These are phyloP conservation scores for Trisateles emortualis DNA, from an alignment of 2,888 invertebrate species.

Conservation along the genomic window DNA sequence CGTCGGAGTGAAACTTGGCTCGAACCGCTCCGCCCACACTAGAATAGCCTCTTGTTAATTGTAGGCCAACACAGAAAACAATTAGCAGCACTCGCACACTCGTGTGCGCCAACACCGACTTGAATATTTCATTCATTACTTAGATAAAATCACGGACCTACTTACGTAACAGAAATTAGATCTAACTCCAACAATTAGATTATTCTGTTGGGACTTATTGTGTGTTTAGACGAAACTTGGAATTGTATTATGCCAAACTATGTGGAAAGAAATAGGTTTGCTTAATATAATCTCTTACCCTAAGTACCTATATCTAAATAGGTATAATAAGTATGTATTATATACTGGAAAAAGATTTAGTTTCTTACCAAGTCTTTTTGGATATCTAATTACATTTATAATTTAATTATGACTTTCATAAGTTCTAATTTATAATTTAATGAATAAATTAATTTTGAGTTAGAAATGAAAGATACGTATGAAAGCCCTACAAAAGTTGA, in stretches of 20 bases:
- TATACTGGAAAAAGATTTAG: no score
- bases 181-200: conserved; percentile 38
- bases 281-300: neutral
- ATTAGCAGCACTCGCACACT: conserved; percentile 66
- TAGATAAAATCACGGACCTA: conserved; percentile 42
- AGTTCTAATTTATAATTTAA: no score
- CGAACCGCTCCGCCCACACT: conserved; percentile 54
- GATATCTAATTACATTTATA: no score
- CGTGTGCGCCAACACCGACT: conserved; percentile 45
- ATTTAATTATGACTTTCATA: no score
- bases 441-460: no score
- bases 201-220: conserved; percentile 31
- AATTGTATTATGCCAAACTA: conserved; percentile 12
- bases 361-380: no score
- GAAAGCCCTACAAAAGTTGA: no score
- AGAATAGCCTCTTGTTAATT: conserved; percentile 63
- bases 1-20: conserved; percentile 54
- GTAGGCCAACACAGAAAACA: conserved; percentile 70
- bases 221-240: conserved; percentile 20
- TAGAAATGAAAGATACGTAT: no score
- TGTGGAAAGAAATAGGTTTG: neutral
- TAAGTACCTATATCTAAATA: no score
- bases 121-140: conserved; percentile 47
- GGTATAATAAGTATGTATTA: no score
- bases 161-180: conserved; percentile 41